These are phyloP conservation scores for Centroberyx gerrardi DNA, from an alignment of 2,797 vertebrate genomes.

Conservation along the genomic window DNA sequence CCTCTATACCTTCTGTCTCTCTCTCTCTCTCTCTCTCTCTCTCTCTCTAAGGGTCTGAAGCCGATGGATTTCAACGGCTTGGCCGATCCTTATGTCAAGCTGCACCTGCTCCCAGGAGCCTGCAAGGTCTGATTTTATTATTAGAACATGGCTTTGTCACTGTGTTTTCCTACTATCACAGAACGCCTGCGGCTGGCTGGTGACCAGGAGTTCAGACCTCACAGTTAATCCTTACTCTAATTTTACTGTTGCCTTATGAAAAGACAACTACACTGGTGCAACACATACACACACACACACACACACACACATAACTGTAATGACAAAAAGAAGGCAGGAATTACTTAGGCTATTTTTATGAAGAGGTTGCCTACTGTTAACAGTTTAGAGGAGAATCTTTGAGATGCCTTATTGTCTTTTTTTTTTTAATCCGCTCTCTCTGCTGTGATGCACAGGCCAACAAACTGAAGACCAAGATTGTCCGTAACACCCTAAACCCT, in stretches of 20 bases:
- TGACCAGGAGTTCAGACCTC: conserved; percentile 14
- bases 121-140: conserved; percentile 87
- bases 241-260: conserved; percentile 3
- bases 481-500: conserved; percentile 92
- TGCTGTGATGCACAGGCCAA: conserved; percentile 86
- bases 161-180: neutral
- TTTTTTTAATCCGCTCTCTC: neutral
- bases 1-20: conserved; percentile 5
- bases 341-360: conserved; percentile 2
- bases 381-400: conserved; percentile 6
- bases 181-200: conserved; percentile 1
- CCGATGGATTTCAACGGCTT: conserved; percentile 95
- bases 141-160: conserved; percentile 15
- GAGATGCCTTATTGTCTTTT: conserved; percentile 11
- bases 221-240: conserved; percentile 17
- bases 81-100: conserved; percentile 93
- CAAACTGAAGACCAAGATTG: conserved; percentile 94
- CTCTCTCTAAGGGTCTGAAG: conserved; percentile 88
- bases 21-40: conserved; percentile 2
- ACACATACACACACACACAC: neutral
- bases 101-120: conserved; percentile 92
- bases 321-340: neutral
- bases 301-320: neutral
- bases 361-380: conserved; percentile 8
- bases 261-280: conserved; percentile 1